phyloP scores from a whole-genome alignment of 2,888 invertebrate genomes.

The Spodoptera littoralis region DNA sequence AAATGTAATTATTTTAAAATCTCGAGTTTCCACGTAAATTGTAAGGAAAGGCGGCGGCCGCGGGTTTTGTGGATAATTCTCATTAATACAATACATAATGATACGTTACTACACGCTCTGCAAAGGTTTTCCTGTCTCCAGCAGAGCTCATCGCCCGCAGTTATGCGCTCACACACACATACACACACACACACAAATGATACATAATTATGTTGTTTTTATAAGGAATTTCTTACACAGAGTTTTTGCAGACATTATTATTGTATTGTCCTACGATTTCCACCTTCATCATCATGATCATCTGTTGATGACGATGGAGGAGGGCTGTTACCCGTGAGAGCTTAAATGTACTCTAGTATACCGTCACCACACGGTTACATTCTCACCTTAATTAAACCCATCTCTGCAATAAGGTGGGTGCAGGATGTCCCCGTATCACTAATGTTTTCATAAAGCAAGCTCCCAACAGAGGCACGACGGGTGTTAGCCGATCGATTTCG shows the following conservation, averaged over 20 bases:
- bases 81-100: not conserved
- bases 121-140: not conserved
- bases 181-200: not conserved
- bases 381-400: not conserved
- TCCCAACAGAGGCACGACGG: not conserved
- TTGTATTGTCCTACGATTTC: too few relatives aligned
- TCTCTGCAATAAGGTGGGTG: constrained; percentile 4
- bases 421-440: constrained; percentile 30
- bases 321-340: too few relatives aligned
- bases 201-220: not conserved
- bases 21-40: constrained; percentile 1
- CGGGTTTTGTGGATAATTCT: not conserved
- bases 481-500: constrained; percentile 52
- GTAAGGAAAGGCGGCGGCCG: not conserved
- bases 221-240: not conserved
- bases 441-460: constrained; percentile 43
- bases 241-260: too few relatives aligned
- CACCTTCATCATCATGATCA: too few relatives aligned
- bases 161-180: not conserved
- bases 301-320: not conserved
- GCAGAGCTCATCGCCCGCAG: constrained; percentile 1
- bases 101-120: not conserved
- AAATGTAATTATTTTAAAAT: constrained; percentile 8
- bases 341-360: too few relatives aligned
- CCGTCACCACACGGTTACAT: too few relatives aligned